These are phyloP conservation scores for Anagyrus pseudococci DNA, from an alignment of 2,888 invertebrate species.

Conservation along the genomic window DNA sequence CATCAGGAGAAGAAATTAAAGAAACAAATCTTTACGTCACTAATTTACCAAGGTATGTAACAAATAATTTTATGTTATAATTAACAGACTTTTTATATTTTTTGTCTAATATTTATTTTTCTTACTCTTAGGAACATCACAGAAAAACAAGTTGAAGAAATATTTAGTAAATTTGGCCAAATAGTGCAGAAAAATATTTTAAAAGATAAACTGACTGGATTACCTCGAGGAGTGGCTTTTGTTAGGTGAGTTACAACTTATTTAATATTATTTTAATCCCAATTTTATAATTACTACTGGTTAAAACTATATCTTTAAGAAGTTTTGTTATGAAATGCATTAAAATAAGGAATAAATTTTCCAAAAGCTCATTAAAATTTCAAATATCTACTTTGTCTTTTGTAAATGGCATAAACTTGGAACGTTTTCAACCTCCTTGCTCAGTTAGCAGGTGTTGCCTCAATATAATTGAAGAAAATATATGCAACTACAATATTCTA, in stretches of 20 bases:
- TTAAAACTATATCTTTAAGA: no score
- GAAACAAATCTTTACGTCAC: slow-evolving; percentile 94
- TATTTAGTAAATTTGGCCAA: slow-evolving; percentile 87
- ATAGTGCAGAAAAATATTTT: slow-evolving; percentile 93
- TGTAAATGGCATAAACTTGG: slow-evolving; percentile 26
- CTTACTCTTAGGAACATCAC: slow-evolving; percentile 69
- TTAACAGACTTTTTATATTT: slow-evolving; percentile 13
- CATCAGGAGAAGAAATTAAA: slow-evolving; percentile 90
- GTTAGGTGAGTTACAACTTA: slow-evolving; percentile 71
- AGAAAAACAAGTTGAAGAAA: slow-evolving; percentile 81
- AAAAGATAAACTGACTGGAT: slow-evolving; percentile 85
- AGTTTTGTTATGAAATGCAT: no score
- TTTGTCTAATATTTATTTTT: slow-evolving; percentile 9
- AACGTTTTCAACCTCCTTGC: slow-evolving; percentile 22
- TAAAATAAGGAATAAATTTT: slow-evolving; percentile 13
- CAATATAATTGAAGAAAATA: slow-evolving; percentile 26
- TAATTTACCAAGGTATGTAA: slow-evolving; percentile 78
- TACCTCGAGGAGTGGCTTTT: slow-evolving; percentile 91
- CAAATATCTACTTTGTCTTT: slow-evolving; percentile 17
- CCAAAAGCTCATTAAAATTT: slow-evolving; percentile 23
- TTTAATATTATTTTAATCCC: slow-evolving; percentile 1
- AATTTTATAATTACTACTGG: neutral
- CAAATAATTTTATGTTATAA: slow-evolving; percentile 1
- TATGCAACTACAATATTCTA: slow-evolving; percentile 32
- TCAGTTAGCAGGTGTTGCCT: slow-evolving; percentile 23